Percentiles rank a stretch among this genome's conserved stretches.
Evolutionary conservation across 2,888 invertebrate genomes (phyloP).

Genomic region (Hirtodrosophila alboralis): DNA sequence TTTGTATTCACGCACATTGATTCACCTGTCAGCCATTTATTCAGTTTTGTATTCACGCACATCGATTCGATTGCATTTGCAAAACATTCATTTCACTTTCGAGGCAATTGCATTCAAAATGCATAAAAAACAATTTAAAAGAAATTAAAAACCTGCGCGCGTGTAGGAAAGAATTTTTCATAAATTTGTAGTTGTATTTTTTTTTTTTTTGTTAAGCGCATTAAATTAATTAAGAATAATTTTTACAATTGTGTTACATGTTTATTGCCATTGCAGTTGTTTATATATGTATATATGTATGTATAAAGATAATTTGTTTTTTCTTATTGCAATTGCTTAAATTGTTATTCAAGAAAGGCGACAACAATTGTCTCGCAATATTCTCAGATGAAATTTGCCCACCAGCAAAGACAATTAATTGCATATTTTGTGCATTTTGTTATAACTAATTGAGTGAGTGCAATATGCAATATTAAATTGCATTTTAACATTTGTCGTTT

Average conservation of each 20-base stretch:
- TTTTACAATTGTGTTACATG: slow-evolving; percentile 42
- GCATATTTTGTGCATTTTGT: slow-evolving; percentile 46
- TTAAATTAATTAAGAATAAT: slow-evolving; percentile 56
- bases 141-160: slow-evolving; percentile 15
- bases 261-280: slow-evolving; percentile 15
- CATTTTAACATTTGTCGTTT: slow-evolving; percentile 39
- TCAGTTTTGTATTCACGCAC: slow-evolving; percentile 4
- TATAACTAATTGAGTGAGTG: slow-evolving; percentile 54
- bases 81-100: slow-evolving; percentile 22
- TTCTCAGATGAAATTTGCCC: slow-evolving; percentile 56
- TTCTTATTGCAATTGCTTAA: slow-evolving; percentile 37
- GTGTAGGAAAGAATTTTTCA: slow-evolving; percentile 27
- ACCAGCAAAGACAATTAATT: slow-evolving; percentile 52
- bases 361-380: slow-evolving; percentile 25
- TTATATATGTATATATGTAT: too few species aligned
- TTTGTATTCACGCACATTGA: neutral
- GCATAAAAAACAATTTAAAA: slow-evolving; percentile 26
- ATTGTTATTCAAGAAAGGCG: slow-evolving; percentile 74
- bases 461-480: slow-evolving; percentile 15
- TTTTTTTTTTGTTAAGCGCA: slow-evolving; percentile 19
- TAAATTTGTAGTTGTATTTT: slow-evolving; percentile 14
- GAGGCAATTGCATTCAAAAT: slow-evolving; percentile 28
- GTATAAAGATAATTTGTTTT: too few species aligned
- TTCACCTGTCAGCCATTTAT: neutral
- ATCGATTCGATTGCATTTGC: slow-evolving; percentile 3